Evolutionary conservation across 2,797 vertebrate genomes (phyloP), one percentile per base, ranked within the genome.

Genomic region (Channa striata): DNA sequence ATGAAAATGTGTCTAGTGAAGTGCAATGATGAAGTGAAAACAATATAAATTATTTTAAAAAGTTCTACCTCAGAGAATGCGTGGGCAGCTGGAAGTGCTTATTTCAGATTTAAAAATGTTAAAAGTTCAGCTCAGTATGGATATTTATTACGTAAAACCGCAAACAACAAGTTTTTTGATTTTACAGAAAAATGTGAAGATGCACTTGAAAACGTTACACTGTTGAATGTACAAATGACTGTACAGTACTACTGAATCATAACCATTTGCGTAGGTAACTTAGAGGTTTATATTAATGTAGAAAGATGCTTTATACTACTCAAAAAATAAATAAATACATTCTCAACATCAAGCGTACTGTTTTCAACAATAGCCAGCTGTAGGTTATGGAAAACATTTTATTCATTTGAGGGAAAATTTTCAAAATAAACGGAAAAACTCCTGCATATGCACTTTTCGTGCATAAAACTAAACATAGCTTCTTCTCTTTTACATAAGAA

Each of bases 101-200:
- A 21, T 37, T 69, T 72, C 59, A 68, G 25, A n/a, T 61, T 33
- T 9, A 77, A 64, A 56, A 33, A 21, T 56, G n/a, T 49, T 14
- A 1, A 50, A 75, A 48, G 52, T 74, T 72, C 21, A 48, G 2
- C 19, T 59, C 8, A 16, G 11, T 46, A 8, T 34, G 19, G 44
- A 70, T 60, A 61, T 51, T 64, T 68, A 76, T 68, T 62, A 46
- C 33, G 16, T 42, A n/a, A n/a, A n/a, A n/a, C n/a, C n/a, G n/a
- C n/a, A n/a, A n/a, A 51, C 23, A 34, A 5, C n/a, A 25, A 63
- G 56, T 40, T 54, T 78, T 49, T 62, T n/a, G 6, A 17, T 7
- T 52, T 53, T 21, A 57, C 14, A 53, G 17, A 36, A 33, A 53
- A 60, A 40, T 42, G 20, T 25, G 11, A 30, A 43, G 40, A 16